Evolutionary conservation across 1,140 invertebrate species (phyloP).

Genomic region (Goniozus legneri): DNA sequence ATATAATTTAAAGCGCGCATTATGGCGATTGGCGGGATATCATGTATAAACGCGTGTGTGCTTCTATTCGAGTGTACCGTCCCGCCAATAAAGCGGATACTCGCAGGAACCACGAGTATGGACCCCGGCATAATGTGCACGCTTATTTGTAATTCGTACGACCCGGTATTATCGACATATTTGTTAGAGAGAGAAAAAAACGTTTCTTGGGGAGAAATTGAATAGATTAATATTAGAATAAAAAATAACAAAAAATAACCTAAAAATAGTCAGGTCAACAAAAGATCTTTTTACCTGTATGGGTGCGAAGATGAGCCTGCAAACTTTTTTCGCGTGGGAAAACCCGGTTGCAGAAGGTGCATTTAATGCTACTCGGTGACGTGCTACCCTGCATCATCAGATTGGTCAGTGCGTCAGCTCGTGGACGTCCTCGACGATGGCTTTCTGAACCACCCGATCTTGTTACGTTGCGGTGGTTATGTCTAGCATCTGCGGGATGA

Average conservation of each 20-base stretch:
- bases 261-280: no score
- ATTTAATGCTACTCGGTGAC: constrained; percentile 71
- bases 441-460: constrained; percentile 21
- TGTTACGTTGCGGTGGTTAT: constrained; percentile 11
- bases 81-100: no score
- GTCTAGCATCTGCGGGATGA: constrained; percentile 1
- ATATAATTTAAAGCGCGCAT: constrained; percentile 45
- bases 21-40: constrained; percentile 51
- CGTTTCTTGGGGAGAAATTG: not conserved
- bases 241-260: no score
- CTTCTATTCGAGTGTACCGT: no score
- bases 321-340: constrained; percentile 80
- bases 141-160: no score
- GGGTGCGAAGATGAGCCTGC: constrained; percentile 76
- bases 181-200: no score
- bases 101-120: no score
- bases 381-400: constrained; percentile 72
- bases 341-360: constrained; percentile 69
- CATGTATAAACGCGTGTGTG: no score
- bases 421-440: constrained; percentile 64
- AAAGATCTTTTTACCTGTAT: constrained; percentile 73
- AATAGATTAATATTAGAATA: not conserved
- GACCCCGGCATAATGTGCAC: no score
- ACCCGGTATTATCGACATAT: no score
- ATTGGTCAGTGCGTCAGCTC: constrained; percentile 68